Evolutionary conservation across 2,797 vertebrate genomes (phyloP), one percentile per base, ranked within the genome.

Genomic region (Thripadectes ignobilis): DNA sequence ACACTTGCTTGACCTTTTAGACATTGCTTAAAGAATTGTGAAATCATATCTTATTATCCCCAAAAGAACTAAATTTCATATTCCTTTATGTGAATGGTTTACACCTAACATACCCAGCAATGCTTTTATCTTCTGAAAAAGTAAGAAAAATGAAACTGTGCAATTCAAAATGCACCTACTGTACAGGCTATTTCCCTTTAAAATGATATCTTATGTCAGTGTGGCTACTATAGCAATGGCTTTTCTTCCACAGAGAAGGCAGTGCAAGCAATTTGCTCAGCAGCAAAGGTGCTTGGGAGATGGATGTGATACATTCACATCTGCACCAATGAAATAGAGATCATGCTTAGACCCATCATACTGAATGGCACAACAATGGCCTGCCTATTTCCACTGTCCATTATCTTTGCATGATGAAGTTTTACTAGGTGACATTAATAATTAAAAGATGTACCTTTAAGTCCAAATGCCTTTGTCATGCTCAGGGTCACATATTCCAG

Each of bases 141-240:
- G 63, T 54, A 97, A 89, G 65, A 86, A 89, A 94, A 92, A 76
- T 71, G 17, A 57, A 93, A 80, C 49, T 52, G 36, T 96, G 52
- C 19, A 69, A 94, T 36, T 72, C 38, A 45, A 69, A 92, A 39
- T 86, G 16, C 49, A 73, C 36, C 48, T 95, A 22, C 80, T 73
- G 46, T 80, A 86, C 14, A 86, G 51, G 29, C 7, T 84, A 45
- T 88, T 92, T 95, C 32, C 49, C 38, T 91, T 95, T 86, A 75
- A 91, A 94, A 71, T 52, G 4, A 23, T 81, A 39, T 61, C 61
- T 91, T 27, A 21, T 45, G 16, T 48, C 46, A 75, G 17, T 1
- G 3, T 49, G 59, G 12, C 13, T 83, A 69, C 41, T 81, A 6
- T 8, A 61, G n/a, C 30, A 66, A 51, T 55, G 69, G 23, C 4